Conservation (phyloP, 2,113 vertebrate species). For the Sus scrofa region DNA sequence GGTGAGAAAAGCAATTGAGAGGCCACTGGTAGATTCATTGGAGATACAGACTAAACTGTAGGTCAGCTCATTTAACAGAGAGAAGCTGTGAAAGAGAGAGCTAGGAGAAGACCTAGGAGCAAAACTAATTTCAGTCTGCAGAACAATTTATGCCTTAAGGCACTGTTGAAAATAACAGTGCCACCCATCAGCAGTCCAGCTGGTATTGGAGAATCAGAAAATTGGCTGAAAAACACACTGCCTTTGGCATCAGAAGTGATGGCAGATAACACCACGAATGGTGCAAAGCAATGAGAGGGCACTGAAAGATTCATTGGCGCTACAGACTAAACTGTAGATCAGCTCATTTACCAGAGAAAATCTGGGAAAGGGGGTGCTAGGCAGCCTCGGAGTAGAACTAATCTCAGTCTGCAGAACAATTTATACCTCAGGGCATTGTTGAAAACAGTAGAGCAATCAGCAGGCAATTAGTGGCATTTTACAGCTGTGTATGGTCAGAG, state of each 20-base stretch:
- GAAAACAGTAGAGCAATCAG: constrained; percentile 28
- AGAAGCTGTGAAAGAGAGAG: not conserved
- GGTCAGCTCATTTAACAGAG: not conserved
- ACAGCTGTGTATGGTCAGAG: not conserved
- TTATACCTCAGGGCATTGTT: constrained; percentile 14
- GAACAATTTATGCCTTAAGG: constrained; percentile 20
- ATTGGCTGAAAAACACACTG: not conserved
- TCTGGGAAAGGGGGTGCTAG: not conserved
- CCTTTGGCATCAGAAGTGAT: not conserved
- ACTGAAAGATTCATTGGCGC: not conserved
- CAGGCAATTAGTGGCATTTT: constrained; percentile 4
- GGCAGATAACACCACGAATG: not conserved
- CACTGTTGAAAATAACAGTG: not conserved
- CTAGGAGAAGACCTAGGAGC: not conserved
- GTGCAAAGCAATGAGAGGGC: constrained; percentile 19
- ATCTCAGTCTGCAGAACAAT: not conserved
- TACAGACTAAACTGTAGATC: not conserved
- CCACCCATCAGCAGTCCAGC: not conserved
- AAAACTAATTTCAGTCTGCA: not conserved
- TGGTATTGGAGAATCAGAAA: constrained; percentile 4
- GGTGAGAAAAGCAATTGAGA: constrained; percentile 15
- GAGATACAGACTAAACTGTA: not conserved
- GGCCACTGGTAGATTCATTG: not conserved
- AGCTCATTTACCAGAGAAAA: not conserved
- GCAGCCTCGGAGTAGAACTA: not conserved